These are phyloP conservation scores for Beaufortia kweichowensis DNA, from an alignment of 2,113 vertebrate species.

Conservation along the genomic window DNA sequence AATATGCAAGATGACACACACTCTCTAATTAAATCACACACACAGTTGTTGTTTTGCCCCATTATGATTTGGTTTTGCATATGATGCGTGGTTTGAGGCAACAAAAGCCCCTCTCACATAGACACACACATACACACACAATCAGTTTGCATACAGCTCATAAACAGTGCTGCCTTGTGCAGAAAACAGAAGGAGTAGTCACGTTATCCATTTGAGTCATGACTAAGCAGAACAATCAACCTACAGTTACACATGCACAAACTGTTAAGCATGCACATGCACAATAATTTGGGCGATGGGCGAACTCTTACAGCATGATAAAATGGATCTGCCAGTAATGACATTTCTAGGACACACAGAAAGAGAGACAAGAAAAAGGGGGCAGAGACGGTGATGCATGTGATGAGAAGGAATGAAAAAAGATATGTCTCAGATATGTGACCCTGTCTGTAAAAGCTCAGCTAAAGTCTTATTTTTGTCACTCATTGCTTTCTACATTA, in stretches of 20 bases:
- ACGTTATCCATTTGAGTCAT: constrained; percentile 58
- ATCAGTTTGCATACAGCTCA: constrained; percentile 32
- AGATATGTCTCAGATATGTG: too few relatives aligned
- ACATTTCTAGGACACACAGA: constrained; percentile 16
- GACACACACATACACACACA: constrained; percentile 33
- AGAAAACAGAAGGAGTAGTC: constrained; percentile 15
- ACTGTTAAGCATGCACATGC: constrained; percentile 16
- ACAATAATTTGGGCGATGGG: not conserved
- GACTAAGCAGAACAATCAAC: constrained; percentile 69
- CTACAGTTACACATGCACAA: constrained; percentile 38
- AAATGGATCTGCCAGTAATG: not conserved
- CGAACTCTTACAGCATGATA: not conserved
- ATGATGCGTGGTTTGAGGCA: not conserved
- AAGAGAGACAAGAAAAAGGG: not conserved
- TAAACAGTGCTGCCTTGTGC: constrained; percentile 40
- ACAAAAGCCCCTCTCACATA: constrained; percentile 43
- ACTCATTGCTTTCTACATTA: too few relatives aligned
- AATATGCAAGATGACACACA: constrained; percentile 23
- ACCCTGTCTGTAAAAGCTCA: too few relatives aligned
- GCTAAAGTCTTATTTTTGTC: too few relatives aligned
- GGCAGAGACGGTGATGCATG: not conserved
- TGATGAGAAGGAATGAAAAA: not conserved
- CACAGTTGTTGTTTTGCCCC: constrained; percentile 31
- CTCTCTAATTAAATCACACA: not conserved
- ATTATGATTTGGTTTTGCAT: not conserved